These are phyloP conservation scores for Hapalemur alaotrensis DNA, from an alignment of 2,797 vertebrate genomes.

Conservation along the genomic window DNA sequence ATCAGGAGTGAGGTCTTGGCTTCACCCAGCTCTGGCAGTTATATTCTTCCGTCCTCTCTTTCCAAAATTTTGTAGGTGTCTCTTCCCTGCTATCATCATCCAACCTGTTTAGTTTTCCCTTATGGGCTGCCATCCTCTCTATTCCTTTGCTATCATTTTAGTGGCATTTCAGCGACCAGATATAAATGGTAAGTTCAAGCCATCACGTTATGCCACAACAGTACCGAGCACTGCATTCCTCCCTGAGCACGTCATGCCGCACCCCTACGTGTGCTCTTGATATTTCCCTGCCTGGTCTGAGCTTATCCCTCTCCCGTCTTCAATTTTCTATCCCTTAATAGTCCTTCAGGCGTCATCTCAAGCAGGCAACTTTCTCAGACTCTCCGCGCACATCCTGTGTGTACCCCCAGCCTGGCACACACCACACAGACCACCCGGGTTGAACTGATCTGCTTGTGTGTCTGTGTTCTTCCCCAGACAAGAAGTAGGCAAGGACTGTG, in stretches of 20 bases:
- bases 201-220: background rate
- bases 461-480: background rate
- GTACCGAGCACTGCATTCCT: rapidly evolving
- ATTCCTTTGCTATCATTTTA: background rate
- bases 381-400: background rate
- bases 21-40: background rate
- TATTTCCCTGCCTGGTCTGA: background rate
- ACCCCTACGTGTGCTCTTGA: no score
- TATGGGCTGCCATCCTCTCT: background rate
- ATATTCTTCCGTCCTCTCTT: background rate
- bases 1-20: background rate
- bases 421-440: background rate
- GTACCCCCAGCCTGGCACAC: background rate
- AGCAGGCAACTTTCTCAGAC: background rate
- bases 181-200: background rate
- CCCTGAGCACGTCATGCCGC: background rate
- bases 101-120: background rate
- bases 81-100: background rate
- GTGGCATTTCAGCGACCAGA: background rate
- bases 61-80: background rate
- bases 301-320: background rate
- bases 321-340: background rate
- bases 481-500: background rate
- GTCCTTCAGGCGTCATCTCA: background rate
- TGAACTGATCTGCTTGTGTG: background rate